A percentile compares a stretch with the other conserved stretches of the same genome.
Evolutionary conservation across 2,113 vertebrate species (phyloP).

Genomic region (Sturnus vulgaris): DNA sequence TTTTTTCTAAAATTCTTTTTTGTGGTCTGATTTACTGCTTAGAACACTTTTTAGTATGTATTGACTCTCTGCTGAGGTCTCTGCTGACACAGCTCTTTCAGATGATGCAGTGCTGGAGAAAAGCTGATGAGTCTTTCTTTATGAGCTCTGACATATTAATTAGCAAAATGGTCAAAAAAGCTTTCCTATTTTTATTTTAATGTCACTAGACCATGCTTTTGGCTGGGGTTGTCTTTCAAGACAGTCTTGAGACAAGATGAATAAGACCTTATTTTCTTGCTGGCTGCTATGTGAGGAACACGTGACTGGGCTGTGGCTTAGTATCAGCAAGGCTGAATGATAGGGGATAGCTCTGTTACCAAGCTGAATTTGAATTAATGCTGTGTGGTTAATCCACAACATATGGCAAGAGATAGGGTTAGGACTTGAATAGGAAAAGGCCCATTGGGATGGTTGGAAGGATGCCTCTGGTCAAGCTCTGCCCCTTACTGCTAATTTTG

Average conservation of each 20-base stretch:
- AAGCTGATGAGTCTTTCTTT: constrained; percentile 87
- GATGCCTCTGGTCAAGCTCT: not conserved
- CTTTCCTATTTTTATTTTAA: constrained; percentile 84
- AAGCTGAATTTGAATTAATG: not conserved
- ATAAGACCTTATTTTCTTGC: constrained; percentile 7
- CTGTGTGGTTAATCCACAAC: not conserved
- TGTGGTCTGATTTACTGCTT: constrained; percentile 76
- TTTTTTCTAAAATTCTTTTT: constrained; percentile 29
- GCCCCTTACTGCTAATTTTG: not conserved
- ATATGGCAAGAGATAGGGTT: not conserved
- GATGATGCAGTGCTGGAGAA: constrained; percentile 77
- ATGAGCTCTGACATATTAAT: constrained; percentile 95
- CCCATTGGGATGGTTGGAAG: not conserved
- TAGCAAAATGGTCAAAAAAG: constrained; percentile 90
- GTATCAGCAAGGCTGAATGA: not conserved
- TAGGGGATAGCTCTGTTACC: not conserved
- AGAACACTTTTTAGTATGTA: constrained; percentile 81
- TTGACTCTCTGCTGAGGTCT: constrained; percentile 81
- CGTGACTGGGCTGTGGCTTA: not conserved
- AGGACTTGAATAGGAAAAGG: not conserved
- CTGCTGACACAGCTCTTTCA: constrained; percentile 82
- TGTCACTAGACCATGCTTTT: constrained; percentile 64
- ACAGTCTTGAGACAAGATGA: not conserved
- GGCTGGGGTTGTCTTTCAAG: constrained; percentile 11
- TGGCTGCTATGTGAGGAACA: not conserved